Conservation (phyloP, 2,113 vertebrate species). For the Nibea coibor region DNA sequence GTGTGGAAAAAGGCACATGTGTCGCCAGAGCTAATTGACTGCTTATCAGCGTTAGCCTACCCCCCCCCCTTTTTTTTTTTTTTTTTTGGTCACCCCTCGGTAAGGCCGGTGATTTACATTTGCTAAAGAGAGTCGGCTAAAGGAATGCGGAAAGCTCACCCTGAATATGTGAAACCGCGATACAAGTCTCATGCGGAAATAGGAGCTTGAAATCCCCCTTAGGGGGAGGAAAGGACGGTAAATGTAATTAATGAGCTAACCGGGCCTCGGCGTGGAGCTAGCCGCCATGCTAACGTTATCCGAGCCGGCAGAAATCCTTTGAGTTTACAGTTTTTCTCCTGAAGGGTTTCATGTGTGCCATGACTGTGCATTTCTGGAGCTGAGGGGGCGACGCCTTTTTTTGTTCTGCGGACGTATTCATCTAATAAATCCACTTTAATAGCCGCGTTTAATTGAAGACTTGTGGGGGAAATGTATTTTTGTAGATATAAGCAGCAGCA, state of each 20-base stretch:
- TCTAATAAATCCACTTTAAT: not conserved
- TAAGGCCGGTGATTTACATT: not conserved
- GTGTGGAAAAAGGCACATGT: not conserved
- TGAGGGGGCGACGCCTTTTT: conserved; percentile 79
- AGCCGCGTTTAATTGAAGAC: not conserved
- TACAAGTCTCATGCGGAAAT: not conserved
- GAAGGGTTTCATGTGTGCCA: conserved; percentile 62
- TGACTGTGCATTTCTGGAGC: conserved; percentile 88
- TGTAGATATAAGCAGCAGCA: not conserved
- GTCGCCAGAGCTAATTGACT: not conserved
- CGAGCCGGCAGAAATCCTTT: not conserved
- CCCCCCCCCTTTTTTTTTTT: too few relatives aligned
- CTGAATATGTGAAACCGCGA: too few relatives aligned
- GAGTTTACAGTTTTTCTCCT: conserved; percentile 25
- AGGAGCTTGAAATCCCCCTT: not conserved
- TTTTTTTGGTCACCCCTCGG: too few relatives aligned
- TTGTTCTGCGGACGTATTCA: conserved; percentile 29
- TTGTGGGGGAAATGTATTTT: not conserved
- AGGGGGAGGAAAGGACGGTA: too few relatives aligned
- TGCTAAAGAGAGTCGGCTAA: not conserved
- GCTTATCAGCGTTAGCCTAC: not conserved
- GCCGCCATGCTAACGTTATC: conserved; percentile 38
- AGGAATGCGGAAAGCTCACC: not conserved
- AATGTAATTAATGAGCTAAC: not conserved
- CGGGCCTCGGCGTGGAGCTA: not conserved